These are phyloP conservation scores for Sciurus niger DNA, from an alignment of 2,113 vertebrate genomes.

Conservation along the genomic window DNA sequence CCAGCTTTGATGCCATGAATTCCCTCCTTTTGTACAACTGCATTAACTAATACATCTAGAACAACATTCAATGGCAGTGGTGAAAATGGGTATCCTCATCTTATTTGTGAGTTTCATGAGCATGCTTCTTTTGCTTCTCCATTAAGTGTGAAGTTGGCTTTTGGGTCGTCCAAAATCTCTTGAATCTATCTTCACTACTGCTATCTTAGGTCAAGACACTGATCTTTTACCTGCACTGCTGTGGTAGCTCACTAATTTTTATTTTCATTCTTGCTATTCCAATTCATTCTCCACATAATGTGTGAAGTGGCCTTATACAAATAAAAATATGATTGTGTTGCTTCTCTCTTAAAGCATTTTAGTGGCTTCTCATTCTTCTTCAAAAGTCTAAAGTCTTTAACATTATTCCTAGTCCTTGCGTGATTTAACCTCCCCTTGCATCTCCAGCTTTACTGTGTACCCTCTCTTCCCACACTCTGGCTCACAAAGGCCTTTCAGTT, in stretches of 20 bases:
- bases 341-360: conserved; percentile 41
- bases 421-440: background rate
- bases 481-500: background rate
- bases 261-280: conserved; percentile 25
- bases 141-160: background rate
- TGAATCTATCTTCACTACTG: background rate
- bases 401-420: background rate
- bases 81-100: background rate
- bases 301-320: background rate
- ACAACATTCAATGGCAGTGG: background rate
- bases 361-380: background rate
- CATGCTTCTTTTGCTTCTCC: conserved; percentile 6
- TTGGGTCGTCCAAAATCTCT: conserved; percentile 6
- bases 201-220: background rate
- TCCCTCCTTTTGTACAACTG: conserved; percentile 23
- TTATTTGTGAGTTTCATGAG: background rate
- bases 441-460: background rate
- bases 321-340: background rate
- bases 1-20: background rate
- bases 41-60: conserved; percentile 8
- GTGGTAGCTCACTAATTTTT: background rate
- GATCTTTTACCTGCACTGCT: background rate
- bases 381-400: background rate
- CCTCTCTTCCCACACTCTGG: background rate
- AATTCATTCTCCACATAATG: conserved; percentile 19